Conservation (phyloP, 2,888 invertebrate genomes). For the Lasius platythorax region DNA sequence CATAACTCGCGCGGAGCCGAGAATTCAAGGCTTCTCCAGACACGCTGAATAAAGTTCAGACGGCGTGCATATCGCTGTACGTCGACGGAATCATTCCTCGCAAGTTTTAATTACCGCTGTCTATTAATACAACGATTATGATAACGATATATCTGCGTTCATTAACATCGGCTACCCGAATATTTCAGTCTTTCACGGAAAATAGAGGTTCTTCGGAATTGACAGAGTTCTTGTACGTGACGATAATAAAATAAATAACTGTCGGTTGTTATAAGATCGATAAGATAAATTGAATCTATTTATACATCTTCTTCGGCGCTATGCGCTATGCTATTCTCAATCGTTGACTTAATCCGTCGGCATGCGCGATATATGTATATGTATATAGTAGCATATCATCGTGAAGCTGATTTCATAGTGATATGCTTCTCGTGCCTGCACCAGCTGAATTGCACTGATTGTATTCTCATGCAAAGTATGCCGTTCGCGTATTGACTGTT, state of each 20-base stretch:
- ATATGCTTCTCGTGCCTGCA: conserved; percentile 71
- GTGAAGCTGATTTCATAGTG: conserved; percentile 72
- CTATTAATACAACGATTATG: conserved; percentile 65
- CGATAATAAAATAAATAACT: conserved; percentile 62
- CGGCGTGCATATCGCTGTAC: conserved; percentile 56
- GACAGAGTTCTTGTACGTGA: neutral
- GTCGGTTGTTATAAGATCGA: conserved; percentile 39
- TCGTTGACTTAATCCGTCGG: conserved; percentile 76
- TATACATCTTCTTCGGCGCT: conserved; percentile 60
- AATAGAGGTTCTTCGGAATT: neutral
- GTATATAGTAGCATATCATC: conserved; percentile 57
- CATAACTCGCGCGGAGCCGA: conserved; percentile 67
- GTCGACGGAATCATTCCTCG: conserved; percentile 62
- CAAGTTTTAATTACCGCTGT: conserved; percentile 76
- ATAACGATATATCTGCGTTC: conserved; percentile 60
- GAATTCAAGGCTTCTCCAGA: conserved; percentile 67
- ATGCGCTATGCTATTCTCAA: conserved; percentile 67
- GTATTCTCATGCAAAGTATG: conserved; percentile 83
- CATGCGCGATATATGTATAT: conserved; percentile 64
- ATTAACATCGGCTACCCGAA: conserved; percentile 54
- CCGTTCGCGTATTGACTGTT: conserved; percentile 51
- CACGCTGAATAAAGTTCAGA: conserved; percentile 66
- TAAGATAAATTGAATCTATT: conserved; percentile 75
- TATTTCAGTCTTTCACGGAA: neutral
- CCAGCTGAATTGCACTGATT: conserved; percentile 82